phyloP scores from a whole-genome alignment of 2,888 invertebrate species.

The Beris chalybata region DNA sequence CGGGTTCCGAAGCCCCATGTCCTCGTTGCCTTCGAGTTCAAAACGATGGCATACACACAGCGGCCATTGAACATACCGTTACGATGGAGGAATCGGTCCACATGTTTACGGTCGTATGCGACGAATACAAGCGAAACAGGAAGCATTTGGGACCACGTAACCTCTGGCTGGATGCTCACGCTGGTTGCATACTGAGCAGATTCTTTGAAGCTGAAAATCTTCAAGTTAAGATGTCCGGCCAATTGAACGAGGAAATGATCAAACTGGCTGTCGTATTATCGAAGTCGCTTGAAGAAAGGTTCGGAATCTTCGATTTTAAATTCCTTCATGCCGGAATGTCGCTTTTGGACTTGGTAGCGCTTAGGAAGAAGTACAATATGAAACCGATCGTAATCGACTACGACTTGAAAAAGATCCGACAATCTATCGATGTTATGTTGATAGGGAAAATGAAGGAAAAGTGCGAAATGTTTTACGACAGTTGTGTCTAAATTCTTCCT shows the following conservation, averaged over 20 bases:
- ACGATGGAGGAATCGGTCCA: not conserved
- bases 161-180: too few relatives aligned
- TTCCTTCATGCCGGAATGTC: not conserved
- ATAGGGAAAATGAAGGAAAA: not conserved
- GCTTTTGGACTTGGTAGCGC: not conserved
- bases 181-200: not conserved
- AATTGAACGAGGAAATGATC: slow-evolving; percentile 3
- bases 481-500: too few relatives aligned
- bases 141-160: too few relatives aligned
- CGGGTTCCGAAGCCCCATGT: not conserved
- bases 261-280: not conserved
- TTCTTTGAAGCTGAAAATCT: not conserved
- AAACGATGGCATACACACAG: not conserved
- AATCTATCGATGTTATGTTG: not conserved
- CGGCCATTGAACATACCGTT: not conserved
- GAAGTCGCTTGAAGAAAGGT: not conserved
- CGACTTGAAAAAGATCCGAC: not conserved
- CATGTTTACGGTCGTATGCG: not conserved
- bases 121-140: not conserved
- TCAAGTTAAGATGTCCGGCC: not conserved
- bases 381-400: not conserved
- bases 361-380: not conserved
- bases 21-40: not conserved
- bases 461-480: not conserved
- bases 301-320: too few relatives aligned